phyloP scores from a whole-genome alignment of 2,113 vertebrate species.

The Ploceus nigricollis region DNA sequence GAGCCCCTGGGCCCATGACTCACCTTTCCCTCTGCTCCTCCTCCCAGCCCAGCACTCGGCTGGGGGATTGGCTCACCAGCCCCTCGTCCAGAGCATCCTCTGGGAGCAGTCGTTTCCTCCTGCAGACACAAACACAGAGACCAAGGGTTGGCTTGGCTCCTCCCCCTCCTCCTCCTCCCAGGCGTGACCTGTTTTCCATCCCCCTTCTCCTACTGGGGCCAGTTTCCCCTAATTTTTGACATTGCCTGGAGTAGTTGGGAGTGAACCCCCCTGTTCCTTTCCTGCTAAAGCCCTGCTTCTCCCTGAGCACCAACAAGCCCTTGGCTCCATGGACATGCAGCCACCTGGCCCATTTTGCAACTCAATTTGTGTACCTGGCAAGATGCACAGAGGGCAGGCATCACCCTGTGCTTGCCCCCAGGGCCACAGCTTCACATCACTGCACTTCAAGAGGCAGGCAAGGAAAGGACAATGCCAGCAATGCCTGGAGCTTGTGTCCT shows the following conservation, averaged over 20 bases:
- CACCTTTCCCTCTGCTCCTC: not conserved
- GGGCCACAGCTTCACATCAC: not conserved
- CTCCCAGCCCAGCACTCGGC: constrained; percentile 58
- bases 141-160: fast-evolving
- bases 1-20: fast-evolving
- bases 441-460: not conserved
- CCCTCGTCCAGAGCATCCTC: constrained; percentile 56
- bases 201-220: not conserved
- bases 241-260: not conserved
- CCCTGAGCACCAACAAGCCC: not conserved
- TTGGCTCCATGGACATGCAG: fast-evolving
- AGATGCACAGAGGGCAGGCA: fast-evolving
- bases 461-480: not conserved
- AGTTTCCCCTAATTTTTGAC: not conserved
- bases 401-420: fast-evolving
- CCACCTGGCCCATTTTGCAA: not conserved
- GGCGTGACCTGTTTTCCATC: not conserved
- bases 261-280: not conserved
- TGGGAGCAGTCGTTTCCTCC: constrained; percentile 33
- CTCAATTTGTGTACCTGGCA: not conserved
- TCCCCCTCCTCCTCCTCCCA: not conserved
- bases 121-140: not conserved
- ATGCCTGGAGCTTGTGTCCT: not conserved
- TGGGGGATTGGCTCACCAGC: not conserved
- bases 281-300: not conserved